Percentiles rank a stretch among this genome's conserved stretches.
These are phyloP conservation scores for Noctua fimbriata DNA, from an alignment of 2,888 invertebrate genomes.

Conservation along the genomic window DNA sequence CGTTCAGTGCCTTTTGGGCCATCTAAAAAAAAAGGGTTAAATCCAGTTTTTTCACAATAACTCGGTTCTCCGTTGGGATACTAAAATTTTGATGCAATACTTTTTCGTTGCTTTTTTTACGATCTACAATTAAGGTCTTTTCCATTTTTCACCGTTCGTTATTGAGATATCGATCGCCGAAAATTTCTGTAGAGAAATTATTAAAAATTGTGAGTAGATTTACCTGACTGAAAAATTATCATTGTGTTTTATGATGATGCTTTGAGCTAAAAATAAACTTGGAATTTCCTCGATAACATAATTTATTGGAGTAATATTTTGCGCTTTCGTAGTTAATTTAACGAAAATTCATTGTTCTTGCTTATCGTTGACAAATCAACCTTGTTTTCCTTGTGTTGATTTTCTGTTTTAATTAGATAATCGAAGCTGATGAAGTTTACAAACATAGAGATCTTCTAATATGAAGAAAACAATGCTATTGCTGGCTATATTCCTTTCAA, in stretches of 20 bases:
- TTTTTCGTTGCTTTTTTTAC: no score
- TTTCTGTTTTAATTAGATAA: conserved; percentile 7
- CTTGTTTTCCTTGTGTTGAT: conserved; percentile 22
- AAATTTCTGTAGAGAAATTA: no score
- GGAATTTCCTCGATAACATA: conserved; percentile 4
- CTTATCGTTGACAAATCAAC: conserved; percentile 38
- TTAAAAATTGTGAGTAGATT: neutral
- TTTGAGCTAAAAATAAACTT: conserved; percentile 14
- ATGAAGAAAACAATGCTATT: no score
- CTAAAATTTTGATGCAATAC: no score
- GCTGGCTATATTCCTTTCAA: no score
- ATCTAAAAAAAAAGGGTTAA: no score
- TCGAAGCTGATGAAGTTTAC: neutral
- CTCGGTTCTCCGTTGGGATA: no score
- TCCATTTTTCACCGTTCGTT: neutral
- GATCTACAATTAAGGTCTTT: no score
- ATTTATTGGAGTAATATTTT: conserved; percentile 28
- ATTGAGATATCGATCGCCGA: no score
- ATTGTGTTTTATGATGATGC: neutral
- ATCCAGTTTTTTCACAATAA: no score
- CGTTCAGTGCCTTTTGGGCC: no score
- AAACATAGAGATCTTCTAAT: no score
- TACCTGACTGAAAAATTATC: neutral
- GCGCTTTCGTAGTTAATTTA: conserved; percentile 9
- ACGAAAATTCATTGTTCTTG: conserved; percentile 32